These are phyloP conservation scores for Coranthus polyacanthus DNA, from an alignment of 2,797 vertebrate species.

Conservation along the genomic window DNA sequence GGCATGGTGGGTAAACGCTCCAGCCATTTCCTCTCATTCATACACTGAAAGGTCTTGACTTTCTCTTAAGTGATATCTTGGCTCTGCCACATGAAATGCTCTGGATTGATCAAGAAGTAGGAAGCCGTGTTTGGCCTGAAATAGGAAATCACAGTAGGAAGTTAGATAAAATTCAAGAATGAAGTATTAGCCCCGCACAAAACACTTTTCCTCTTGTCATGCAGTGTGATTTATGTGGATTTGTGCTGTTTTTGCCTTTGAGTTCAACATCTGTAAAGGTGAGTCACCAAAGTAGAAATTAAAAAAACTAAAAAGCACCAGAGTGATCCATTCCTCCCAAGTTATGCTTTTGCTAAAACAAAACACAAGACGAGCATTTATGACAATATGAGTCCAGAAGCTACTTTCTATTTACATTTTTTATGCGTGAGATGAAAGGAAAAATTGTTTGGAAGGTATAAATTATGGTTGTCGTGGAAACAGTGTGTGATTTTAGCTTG, in stretches of 20 bases:
- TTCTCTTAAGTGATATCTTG: conserved; percentile 79
- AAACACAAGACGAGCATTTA: conserved; percentile 18
- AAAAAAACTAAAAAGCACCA: no score
- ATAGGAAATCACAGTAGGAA: conserved; percentile 79
- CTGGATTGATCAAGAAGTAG: conserved; percentile 59
- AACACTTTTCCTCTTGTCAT: conserved; percentile 59
- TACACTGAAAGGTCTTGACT: conserved; percentile 78
- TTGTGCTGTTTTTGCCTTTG: conserved; percentile 41
- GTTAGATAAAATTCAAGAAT: conserved; percentile 77
- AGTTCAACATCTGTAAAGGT: conserved; percentile 26
- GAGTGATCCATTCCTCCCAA: no score
- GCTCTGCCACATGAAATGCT: conserved; percentile 55
- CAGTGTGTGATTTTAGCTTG: conserved; percentile 73
- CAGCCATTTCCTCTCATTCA: conserved; percentile 86
- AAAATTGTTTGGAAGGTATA: conserved; percentile 69
- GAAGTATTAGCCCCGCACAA: conserved; percentile 57
- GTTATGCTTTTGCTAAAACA: conserved; percentile 4
- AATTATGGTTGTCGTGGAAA: conserved; percentile 80
- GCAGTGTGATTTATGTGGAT: conserved; percentile 65
- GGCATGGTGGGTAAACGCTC: conserved; percentile 71
- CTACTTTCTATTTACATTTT: conserved; percentile 44
- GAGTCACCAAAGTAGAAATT: neutral
- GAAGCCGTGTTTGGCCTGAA: conserved; percentile 70
- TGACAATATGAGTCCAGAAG: conserved; percentile 24
- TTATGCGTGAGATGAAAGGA: conserved; percentile 53